Base-by-base conservation (phyloP, 2,888 invertebrate species). In the Campaea margaritaria region DNA sequence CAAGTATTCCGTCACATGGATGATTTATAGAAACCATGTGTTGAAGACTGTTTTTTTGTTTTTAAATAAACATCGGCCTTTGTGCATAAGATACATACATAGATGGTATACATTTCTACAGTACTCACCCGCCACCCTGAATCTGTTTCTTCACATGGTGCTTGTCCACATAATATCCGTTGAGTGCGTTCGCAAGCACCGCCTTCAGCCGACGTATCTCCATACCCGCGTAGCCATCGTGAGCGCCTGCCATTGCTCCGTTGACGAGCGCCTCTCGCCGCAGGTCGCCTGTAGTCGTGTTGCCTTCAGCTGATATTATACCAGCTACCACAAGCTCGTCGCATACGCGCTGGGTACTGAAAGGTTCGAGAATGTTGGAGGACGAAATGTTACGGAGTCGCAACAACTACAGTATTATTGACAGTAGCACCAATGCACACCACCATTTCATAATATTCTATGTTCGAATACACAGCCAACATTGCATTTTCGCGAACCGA, bases 101-200 rank as follows among this genome's bases (percentile, higher is more conserved):
- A 7, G 31, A 3, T 7, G 5, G 31, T 31, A 10, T 7, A 31
- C 31, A 10, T 5, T 0, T 1, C 15, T 12, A 15, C 28, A 39
- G 12, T 56, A 83, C 89, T 91, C 81, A 96, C 95, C 97, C 97
- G 73, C 97, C 97, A 31, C 96, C 95, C 79, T 97, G 97, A 39
- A 98, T 95, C 78, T 96, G 97, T 78, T 97, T 97, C 87, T 99
- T 99, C 72, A 98, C 96, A 86, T 99, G 99, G 73, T 97, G 97
- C 83, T 98, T 98, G 31, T 96, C 96, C 42, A 96, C 96, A 81
- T 99, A 99, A 84, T 98, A 99, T 58, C 95, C 94, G 58, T 96
- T 95, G 38, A 99, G 91, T 63, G 97, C 95, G 9, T 93, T 86
- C 0, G 95, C 92, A 71, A 96, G 96, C 71, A 96, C 96, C 13